Conservation (phyloP, 2,888 invertebrate genomes). For the Hyalella azteca region DNA sequence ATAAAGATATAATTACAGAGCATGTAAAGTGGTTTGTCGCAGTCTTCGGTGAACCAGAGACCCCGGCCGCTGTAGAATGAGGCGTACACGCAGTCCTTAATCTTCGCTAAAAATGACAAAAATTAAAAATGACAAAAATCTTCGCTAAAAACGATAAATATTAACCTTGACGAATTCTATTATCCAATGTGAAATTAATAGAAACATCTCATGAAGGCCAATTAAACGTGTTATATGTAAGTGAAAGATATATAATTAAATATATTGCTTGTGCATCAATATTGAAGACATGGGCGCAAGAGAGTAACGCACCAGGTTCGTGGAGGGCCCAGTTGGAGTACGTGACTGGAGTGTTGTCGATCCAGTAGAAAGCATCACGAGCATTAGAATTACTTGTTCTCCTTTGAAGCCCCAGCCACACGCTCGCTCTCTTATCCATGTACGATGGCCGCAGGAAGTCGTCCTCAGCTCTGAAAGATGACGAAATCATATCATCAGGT, state of each 20-base stretch:
- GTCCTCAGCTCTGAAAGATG: neutral
- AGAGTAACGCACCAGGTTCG: neutral
- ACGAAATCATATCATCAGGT: too few relatives aligned
- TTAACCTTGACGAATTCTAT: too few relatives aligned
- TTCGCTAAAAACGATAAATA: too few relatives aligned
- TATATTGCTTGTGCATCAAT: too few relatives aligned
- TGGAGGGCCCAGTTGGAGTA: neutral
- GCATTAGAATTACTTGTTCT: too few relatives aligned
- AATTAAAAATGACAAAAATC: too few relatives aligned
- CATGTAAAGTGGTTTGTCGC: neutral
- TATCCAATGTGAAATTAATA: too few relatives aligned
- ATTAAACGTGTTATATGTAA: too few relatives aligned
- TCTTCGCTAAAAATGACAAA: neutral
- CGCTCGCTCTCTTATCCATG: neutral
- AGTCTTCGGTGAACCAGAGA: neutral
- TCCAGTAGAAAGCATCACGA: neutral
- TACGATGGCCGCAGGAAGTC: neutral
- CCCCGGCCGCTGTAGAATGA: neutral
- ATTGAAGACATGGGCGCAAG: too few relatives aligned
- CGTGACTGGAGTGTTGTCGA: neutral
- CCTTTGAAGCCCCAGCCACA: neutral
- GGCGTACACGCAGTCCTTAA: conserved; percentile 6
- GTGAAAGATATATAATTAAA: too few relatives aligned
- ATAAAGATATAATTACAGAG: conserved; percentile 7
- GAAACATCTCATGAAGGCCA: too few relatives aligned